Conservation (phyloP, 92 coral and sea anemone genomes). For the Zoanthus sansibaricus region DNA sequence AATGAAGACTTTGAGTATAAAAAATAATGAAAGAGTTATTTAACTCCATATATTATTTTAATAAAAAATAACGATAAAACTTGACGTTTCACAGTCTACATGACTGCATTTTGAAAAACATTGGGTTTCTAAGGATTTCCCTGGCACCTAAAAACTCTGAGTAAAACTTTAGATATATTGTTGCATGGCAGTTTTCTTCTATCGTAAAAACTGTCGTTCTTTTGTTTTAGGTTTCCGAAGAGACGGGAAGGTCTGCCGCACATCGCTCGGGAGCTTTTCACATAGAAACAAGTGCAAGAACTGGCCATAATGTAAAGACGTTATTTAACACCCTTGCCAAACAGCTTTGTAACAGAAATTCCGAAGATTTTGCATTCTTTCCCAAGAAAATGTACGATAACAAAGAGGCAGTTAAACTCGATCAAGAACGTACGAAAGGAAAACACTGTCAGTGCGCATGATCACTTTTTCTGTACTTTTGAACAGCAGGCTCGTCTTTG, state of each 20-base stretch:
- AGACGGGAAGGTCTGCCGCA: conserved; percentile 72
- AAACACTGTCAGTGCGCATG: conserved; percentile 16
- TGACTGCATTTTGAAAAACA: too few relatives aligned
- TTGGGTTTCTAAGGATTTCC: too few relatives aligned
- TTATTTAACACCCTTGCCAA: conserved; percentile 61
- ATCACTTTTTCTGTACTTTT: background rate
- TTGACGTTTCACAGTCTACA: too few relatives aligned
- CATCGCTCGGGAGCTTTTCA: conserved; percentile 72
- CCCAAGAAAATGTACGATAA: background rate
- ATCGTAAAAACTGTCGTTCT: background rate
- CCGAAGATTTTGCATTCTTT: background rate
- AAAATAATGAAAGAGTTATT: too few relatives aligned
- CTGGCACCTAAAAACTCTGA: too few relatives aligned
- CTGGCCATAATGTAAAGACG: conserved; percentile 86
- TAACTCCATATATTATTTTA: too few relatives aligned
- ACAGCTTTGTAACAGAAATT: conserved; percentile 8
- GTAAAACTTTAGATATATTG: too few relatives aligned
- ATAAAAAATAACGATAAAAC: too few relatives aligned
- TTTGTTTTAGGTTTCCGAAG: conserved; percentile 70
- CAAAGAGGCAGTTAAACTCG: conserved; percentile 21
- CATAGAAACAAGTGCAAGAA: conserved; percentile 90
- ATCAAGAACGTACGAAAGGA: background rate
- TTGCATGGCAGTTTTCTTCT: background rate
- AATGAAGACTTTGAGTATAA: too few relatives aligned
- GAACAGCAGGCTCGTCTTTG: too few relatives aligned